Base-by-base conservation (phyloP, 2,113 vertebrate species). In the Coryphaenoides rupestris region DNA sequence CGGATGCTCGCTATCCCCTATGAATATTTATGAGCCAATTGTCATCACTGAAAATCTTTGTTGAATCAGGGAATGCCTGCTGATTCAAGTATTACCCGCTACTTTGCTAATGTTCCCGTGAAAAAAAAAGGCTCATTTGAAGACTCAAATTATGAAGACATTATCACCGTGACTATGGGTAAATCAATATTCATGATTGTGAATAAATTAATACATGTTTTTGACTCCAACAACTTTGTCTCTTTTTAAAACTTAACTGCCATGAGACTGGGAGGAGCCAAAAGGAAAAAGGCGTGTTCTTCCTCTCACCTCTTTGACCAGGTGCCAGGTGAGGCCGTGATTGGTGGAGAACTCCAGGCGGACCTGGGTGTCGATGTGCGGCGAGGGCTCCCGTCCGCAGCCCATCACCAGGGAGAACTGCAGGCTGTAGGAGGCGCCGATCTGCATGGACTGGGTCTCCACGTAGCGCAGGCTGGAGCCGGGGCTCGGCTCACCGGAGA, bases 401-500 rank as follows among this genome's bases (percentile, higher is more conserved):
- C 96, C 96, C 95, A 98, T 98, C 55, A 98, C 95, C 86, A 99
- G 63, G 58, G 94, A 96, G 86, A 99, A 98, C 88, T 99, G 97
- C 70, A 99, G 92, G 88, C 94, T 98, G 52, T 98, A 99, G 0
- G 95, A 96, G 0, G 96, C 96, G 28, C 97, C 96, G 0, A 96
- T 96, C 83, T 98, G 96, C 96, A 99, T 98, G 1, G 97, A 98
- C 63, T 99, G 97, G 5, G 97, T 99, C 87, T 99, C 97, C 70
- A 99, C 95, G 2, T 99, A 99, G 58, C 97, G 95, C 81, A 96
- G 95, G 50, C 95, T 98, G 1, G 94, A 95, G 45, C 93, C 91
- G 21, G 93, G 88, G 74, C 93, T 98, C 14, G 93, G 94, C 80
- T 97, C 95, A 53, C 90, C 90, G 2, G 89, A 87, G 78, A 92